Base-by-base conservation (phyloP, 2,888 invertebrate genomes). In the Mycalesis mineus region DNA sequence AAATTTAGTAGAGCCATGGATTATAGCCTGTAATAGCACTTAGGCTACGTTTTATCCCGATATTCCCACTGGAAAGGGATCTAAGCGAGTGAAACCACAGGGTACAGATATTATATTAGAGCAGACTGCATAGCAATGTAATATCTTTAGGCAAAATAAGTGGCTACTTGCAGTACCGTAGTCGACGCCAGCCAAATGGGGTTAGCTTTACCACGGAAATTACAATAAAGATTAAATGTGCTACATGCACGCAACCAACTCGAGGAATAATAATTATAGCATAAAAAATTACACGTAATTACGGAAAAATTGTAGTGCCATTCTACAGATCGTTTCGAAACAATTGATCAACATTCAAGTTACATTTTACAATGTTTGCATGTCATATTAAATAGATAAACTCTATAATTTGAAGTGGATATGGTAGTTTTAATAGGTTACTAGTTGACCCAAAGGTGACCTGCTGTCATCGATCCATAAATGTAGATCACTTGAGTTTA, bases 171-270 rank as follows among this genome's bases (percentile, higher is more conserved):
- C 48, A 36, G 17, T 54, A 28, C 9, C 29, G 45, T 47, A 14
- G 22, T 29, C 29, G 14, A 31, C 39, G 22, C 39, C n/a, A 55
- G 41, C 50, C 29, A 28, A 41, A 50, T 55, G 69, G 70, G 71
- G 71, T 75, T 73, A 74, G 71, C 68, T 75, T 76, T 73, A 78
- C 74, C 74, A 73, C 73, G 78, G 80, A 81, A 82, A 82, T 81
- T 78, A 77, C 73, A 71, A 67, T 70, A 71, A 77, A 80, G 77
- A 73, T 74, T 77, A 78, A 83, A 82, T 73, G 77, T 70, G 72
- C 65, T 66, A 65, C 67, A 72, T 72, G 74, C 83, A 84, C 82
- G 83, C 83, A 67, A 83, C 65, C 72, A n/a, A 44, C 44, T 55
- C 36, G 44, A 40, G 42, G 48, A 48, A 13, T 36, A 50, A n/a